phyloP scores from a whole-genome alignment of 2,888 invertebrate species.

The Lymantria dispar region DNA sequence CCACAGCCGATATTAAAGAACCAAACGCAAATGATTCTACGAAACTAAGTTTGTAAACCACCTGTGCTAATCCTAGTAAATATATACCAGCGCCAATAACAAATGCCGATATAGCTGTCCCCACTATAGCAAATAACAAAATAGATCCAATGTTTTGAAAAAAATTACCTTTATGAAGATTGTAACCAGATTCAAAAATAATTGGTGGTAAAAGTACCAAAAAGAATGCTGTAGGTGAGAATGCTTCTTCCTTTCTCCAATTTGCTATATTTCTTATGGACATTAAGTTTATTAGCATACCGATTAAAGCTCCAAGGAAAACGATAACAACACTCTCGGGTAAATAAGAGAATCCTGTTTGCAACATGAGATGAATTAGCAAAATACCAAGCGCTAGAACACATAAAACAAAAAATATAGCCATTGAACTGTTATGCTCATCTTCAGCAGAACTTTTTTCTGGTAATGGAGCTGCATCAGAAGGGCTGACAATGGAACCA shows the following conservation, averaged over 20 bases:
- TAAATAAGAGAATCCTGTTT: conserved; percentile 97
- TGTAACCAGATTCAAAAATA: conserved; percentile 99
- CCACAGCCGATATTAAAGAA: conserved; percentile 98
- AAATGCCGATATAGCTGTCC: conserved; percentile 98
- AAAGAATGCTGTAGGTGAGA: conserved; percentile 99
- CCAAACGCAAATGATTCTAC: conserved; percentile 99
- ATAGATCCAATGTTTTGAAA: conserved; percentile 99
- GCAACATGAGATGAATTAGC: conserved; percentile 96
- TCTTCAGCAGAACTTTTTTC: conserved; percentile 96
- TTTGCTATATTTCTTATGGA: conserved; percentile 94
- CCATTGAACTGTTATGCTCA: conserved; percentile 97
- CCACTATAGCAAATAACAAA: conserved; percentile 97
- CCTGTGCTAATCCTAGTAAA: conserved; percentile 94
- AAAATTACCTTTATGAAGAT: conserved; percentile 98
- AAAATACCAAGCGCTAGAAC: conserved; percentile 97
- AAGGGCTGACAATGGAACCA: conserved; percentile 80
- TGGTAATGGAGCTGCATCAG: conserved; percentile 91
- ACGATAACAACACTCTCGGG: conserved; percentile 99
- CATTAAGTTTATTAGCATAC: conserved; percentile 94
- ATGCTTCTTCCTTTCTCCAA: conserved; percentile 98
- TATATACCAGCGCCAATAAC: conserved; percentile 98
- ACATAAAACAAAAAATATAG: conserved; percentile 98
- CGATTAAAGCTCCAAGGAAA: conserved; percentile 95
- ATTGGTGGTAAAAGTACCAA: conserved; percentile 98
- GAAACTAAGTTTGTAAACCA: conserved; percentile 95